Conservation (phyloP, 2,113 vertebrate genomes). For the Rhea pennata region DNA sequence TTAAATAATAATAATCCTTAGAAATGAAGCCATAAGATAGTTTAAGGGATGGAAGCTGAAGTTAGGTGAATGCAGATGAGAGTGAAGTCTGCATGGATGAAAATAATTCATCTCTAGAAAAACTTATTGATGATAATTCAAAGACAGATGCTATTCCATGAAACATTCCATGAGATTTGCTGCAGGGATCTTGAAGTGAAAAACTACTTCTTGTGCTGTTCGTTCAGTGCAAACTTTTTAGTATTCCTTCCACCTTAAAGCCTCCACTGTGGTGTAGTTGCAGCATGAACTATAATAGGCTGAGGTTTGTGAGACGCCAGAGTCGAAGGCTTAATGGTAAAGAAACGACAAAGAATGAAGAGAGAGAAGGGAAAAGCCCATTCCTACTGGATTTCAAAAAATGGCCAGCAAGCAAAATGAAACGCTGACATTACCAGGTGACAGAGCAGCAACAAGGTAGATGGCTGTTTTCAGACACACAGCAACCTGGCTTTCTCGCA, state of each 20-base stretch:
- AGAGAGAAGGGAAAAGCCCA: not conserved
- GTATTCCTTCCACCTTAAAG: not conserved
- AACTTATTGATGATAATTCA: not conserved
- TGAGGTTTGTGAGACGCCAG: not conserved
- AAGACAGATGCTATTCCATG: not conserved
- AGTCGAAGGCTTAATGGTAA: not conserved
- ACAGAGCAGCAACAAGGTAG: rapidly evolving
- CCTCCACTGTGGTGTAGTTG: not conserved
- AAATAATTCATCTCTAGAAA: not conserved
- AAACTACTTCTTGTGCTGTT: not conserved
- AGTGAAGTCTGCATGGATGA: not conserved
- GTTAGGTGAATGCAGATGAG: not conserved
- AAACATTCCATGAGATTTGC: not conserved
- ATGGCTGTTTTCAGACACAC: not conserved
- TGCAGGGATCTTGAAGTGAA: rapidly evolving
- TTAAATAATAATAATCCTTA: not conserved
- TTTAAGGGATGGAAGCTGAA: not conserved
- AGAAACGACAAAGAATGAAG: not conserved
- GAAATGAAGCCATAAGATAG: not conserved
- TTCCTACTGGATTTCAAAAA: not conserved
- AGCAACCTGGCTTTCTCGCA: not conserved
- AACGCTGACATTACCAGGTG: rapidly evolving
- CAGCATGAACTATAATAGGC: rapidly evolving
- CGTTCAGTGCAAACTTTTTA: not conserved
- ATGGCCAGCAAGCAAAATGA: not conserved